Evolutionary conservation across 2,113 vertebrate genomes (phyloP).

Genomic region (Oreochromis niloticus): DNA sequence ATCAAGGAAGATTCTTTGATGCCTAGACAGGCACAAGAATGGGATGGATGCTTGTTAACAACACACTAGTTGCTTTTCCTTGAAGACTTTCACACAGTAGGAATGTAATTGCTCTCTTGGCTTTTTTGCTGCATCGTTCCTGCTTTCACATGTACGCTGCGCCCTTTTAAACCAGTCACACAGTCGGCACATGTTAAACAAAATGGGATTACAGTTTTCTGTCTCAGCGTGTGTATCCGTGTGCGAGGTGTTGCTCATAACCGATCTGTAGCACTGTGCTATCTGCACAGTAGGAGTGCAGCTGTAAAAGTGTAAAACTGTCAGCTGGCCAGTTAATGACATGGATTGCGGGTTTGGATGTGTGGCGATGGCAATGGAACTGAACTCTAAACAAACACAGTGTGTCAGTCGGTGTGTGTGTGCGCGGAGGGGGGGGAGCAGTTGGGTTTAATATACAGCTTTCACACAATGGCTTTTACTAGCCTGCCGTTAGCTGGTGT

Average conservation of each 20-base stretch:
- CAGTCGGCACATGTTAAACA: neutral
- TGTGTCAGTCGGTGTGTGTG: neutral
- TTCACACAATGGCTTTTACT: conserved; percentile 52
- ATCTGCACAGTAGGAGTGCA: conserved; percentile 42
- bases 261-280: conserved; percentile 10
- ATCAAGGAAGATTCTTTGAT: neutral
- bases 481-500: conserved; percentile 27
- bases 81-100: neutral
- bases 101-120: neutral
- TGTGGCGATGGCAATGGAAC: conserved; percentile 39
- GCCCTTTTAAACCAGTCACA: neutral
- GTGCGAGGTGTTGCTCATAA: neutral
- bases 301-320: conserved; percentile 60
- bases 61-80: neutral
- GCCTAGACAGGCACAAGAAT: neutral
- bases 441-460: conserved; percentile 15
- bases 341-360: conserved; percentile 9
- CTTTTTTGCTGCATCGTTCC: neutral
- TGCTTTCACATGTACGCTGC: neutral
- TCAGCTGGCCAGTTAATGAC: conserved; percentile 50
- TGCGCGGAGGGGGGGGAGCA: neutral
- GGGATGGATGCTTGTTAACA: neutral
- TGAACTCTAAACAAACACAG: conserved; percentile 53
- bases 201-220: neutral
- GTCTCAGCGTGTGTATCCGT: neutral